Evolutionary conservation across 2,797 vertebrate species (phyloP).

Genomic region (Myotis findleyi): DNA sequence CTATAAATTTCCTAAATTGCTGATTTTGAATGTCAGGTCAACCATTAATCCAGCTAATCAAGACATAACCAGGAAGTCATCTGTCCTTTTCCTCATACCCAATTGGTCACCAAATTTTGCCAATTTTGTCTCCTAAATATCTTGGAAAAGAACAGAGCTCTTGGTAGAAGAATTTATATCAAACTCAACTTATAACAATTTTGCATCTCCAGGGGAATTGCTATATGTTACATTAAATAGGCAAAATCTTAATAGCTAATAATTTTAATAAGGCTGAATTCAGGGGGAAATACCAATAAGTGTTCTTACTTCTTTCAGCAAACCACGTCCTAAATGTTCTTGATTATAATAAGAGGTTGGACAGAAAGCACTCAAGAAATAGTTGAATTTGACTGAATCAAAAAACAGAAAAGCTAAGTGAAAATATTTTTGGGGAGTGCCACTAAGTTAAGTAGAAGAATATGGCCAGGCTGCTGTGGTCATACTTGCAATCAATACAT

Average conservation of each 20-base stretch:
- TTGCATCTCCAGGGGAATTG: not conserved
- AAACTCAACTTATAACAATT: conserved; percentile 23
- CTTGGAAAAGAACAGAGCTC: not conserved
- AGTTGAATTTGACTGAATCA: not conserved
- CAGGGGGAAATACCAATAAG: not conserved
- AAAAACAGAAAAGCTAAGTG: conserved; percentile 1
- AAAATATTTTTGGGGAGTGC: not conserved
- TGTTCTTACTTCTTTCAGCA: conserved; percentile 30
- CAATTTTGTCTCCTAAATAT: not conserved
- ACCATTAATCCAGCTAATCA: not conserved
- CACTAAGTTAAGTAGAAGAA: not conserved
- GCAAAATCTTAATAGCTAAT: not conserved
- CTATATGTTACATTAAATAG: not conserved
- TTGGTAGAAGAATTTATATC: not conserved
- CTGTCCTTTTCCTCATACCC: not conserved
- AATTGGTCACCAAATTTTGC: not conserved
- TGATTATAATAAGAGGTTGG: conserved; percentile 5
- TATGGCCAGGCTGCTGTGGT: not conserved
- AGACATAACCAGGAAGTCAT: not conserved
- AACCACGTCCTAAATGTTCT: not conserved
- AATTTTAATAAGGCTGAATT: conserved; percentile 31
- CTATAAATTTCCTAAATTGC: not conserved
- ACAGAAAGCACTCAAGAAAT: conserved; percentile 25
- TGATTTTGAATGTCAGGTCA: conserved; percentile 2
- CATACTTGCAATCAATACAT: not conserved